A percentile compares a stretch with the other conserved stretches of the same genome.
Conservation (phyloP, 2,888 invertebrate species). For the Teinopalpus imperialis region DNA sequence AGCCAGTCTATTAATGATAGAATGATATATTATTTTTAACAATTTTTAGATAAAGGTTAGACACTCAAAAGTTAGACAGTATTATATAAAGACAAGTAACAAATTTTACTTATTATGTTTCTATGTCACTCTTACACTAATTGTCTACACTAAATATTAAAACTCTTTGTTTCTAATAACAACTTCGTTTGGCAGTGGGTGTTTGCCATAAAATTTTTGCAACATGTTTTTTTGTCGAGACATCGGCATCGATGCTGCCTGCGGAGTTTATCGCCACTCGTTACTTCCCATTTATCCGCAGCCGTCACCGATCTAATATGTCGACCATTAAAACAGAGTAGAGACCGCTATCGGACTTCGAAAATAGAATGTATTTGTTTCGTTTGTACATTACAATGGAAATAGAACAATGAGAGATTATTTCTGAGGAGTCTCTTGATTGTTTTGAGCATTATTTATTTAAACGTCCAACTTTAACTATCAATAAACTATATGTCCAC, state of each 20-base stretch:
- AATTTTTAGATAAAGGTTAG: too few relatives aligned
- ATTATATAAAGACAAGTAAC: too few relatives aligned
- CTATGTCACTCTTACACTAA: too few relatives aligned
- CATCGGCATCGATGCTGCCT: not conserved
- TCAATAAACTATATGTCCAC: too few relatives aligned
- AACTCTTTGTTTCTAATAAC: constrained; percentile 1
- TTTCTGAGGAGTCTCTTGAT: too few relatives aligned
- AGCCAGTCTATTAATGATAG: too few relatives aligned
- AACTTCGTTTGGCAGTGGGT: not conserved
- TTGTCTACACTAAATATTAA: too few relatives aligned
- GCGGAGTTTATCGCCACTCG: constrained; percentile 4
- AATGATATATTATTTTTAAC: too few relatives aligned
- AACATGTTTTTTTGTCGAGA: not conserved
- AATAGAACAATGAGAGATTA: constrained; percentile 8
- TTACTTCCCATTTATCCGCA: constrained; percentile 1
- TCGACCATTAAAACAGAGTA: not conserved
- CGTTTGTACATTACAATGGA: not conserved
- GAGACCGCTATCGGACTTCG: not conserved
- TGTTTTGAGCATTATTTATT: too few relatives aligned
- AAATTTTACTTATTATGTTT: too few relatives aligned
- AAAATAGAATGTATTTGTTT: constrained; percentile 5
- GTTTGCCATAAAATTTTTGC: constrained; percentile 4
- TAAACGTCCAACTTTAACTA: too few relatives aligned
- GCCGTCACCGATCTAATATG: constrained; percentile 3
- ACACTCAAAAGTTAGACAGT: too few relatives aligned